Evolutionary conservation across 2,888 invertebrate genomes (phyloP).

Genomic region (Escarpia spicata): DNA sequence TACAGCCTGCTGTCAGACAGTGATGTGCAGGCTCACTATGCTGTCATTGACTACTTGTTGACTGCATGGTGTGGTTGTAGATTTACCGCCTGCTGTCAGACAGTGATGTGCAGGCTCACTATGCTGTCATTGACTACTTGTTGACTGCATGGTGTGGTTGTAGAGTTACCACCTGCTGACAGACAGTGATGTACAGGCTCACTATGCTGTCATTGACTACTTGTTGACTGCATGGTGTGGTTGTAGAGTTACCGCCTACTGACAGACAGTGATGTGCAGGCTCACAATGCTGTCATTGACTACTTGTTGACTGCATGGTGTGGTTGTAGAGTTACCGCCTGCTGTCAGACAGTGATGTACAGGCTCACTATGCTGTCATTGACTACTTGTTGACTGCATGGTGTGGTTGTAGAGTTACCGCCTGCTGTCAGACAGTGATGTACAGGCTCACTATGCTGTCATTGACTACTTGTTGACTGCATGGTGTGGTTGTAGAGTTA

Average conservation of each 20-base stretch:
- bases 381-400: too few species aligned
- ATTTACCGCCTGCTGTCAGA: constrained; percentile 76
- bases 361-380: constrained; percentile 70
- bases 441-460: constrained; percentile 73
- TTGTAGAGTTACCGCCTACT: constrained; percentile 70
- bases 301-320: too few species aligned
- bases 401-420: constrained; percentile 60
- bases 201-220: constrained; percentile 61
- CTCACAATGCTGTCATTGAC: constrained; percentile 67
- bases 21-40: constrained; percentile 79
- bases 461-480: too few species aligned
- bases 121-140: constrained; percentile 28
- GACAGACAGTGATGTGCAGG: constrained; percentile 83
- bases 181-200: constrained; percentile 83
- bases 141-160: not conserved
- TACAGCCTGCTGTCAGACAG: constrained; percentile 78
- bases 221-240: too few species aligned
- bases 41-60: constrained; percentile 28
- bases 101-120: constrained; percentile 81
- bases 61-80: constrained; percentile 38
- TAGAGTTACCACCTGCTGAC: constrained; percentile 73
- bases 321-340: constrained; percentile 67
- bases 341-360: constrained; percentile 84
- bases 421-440: constrained; percentile 83
- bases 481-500: constrained; percentile 43